Percentiles rank a stretch among this genome's conserved stretches.
Evolutionary conservation across 2,113 vertebrate species (phyloP).

Genomic region (Chloropsis hardwickii): DNA sequence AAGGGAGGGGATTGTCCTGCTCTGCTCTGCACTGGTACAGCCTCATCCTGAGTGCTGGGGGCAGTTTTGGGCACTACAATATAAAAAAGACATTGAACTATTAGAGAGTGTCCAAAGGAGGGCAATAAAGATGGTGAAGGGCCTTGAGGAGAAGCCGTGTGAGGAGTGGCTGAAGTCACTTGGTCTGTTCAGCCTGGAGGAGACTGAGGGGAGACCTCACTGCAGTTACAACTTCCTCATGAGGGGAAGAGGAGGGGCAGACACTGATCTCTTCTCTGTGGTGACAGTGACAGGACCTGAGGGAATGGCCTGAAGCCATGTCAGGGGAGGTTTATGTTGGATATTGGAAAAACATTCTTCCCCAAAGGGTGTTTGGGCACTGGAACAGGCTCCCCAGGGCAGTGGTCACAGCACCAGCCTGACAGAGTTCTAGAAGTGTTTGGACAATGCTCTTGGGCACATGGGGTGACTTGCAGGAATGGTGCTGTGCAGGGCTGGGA

Average conservation of each 20-base stretch:
- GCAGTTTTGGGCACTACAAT: background rate
- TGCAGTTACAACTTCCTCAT: background rate
- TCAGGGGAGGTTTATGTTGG: background rate
- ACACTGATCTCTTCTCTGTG: background rate
- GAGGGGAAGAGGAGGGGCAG: background rate
- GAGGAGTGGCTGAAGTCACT: background rate
- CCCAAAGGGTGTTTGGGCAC: background rate
- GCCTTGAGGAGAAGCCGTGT: fast-evolving
- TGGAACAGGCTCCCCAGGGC: background rate
- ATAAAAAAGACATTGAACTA: background rate
- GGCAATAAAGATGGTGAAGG: background rate
- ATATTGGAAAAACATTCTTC: background rate
- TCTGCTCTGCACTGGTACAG: fast-evolving
- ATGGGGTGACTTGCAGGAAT: background rate
- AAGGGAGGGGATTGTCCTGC: background rate
- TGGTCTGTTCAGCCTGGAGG: background rate
- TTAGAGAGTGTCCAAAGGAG: background rate
- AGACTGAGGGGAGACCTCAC: background rate
- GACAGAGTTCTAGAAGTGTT: background rate
- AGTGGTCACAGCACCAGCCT: background rate
- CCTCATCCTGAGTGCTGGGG: background rate
- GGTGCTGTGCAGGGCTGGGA: background rate
- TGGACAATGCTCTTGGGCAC: fast-evolving
- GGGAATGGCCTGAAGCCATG: background rate
- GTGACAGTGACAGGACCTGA: background rate